These are phyloP conservation scores for Coilia nasus DNA, from an alignment of 2,797 vertebrate genomes.

Conservation along the genomic window DNA sequence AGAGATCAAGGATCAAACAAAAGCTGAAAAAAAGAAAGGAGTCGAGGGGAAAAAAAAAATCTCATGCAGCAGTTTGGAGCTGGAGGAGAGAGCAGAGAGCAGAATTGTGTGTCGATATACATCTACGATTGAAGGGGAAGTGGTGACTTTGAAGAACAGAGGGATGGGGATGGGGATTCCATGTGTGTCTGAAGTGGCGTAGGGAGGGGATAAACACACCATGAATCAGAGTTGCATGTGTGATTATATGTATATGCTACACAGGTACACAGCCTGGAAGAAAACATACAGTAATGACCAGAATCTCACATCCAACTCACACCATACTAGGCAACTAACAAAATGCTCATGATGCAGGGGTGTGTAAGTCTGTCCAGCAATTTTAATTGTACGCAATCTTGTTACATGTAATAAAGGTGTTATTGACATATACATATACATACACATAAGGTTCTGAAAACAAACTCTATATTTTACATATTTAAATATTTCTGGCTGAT, in stretches of 20 bases:
- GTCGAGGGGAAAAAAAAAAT: neutral
- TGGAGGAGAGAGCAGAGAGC: neutral
- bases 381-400: neutral
- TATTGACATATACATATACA: neutral
- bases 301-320: neutral
- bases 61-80: neutral
- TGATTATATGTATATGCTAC: neutral
- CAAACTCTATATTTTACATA: no score
- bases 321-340: neutral
- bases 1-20: conserved; percentile 20
- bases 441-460: neutral
- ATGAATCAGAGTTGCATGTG: neutral
- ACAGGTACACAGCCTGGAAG: neutral
- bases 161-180: neutral
- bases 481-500: no score
- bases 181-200: neutral
- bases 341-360: neutral
- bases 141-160: conserved; percentile 15
- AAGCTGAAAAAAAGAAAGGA: neutral
- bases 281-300: neutral
- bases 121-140: conserved; percentile 8
- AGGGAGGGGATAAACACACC: neutral
- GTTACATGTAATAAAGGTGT: neutral
- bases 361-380: neutral
- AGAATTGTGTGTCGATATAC: neutral